Base-by-base conservation (phyloP, 2,888 invertebrate species). In the Drosophila acutilabella region DNA sequence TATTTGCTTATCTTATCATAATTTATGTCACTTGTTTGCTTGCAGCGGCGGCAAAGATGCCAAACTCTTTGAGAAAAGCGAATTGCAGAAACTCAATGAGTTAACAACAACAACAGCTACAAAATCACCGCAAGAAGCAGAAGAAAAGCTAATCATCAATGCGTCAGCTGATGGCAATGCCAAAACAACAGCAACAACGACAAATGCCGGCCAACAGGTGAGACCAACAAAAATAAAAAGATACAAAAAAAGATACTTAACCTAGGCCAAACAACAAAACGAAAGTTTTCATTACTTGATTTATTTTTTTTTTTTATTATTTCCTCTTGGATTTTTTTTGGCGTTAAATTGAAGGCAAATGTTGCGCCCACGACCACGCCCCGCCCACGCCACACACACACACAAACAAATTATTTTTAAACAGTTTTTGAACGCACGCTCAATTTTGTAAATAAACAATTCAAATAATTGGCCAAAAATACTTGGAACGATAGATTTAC, bases 11-110 rank as follows among this genome's bases (percentile, higher is more conserved):
- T 36, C 13, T 36, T 44, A 42, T 26, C n/a, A 10, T n/a, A n/a
- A 10, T 14, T 36, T 26, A 40, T 65, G 20, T 42, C 11, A 36
- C 11, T 36, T 42, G 23, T 40, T 30, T 44, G 10, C 53, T 61
- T 85, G 48, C 54, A 87, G 86, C 67, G 83, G 86, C 67, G 89
- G 83, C 78, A 88, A 88, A 73, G 89, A 85, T 75, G 86, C 88
- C 57, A 84, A 78, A 64, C 66, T 89, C 14, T 83, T 83, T 67
- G 88, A 87, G 4, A 87, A 75, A 64, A 50, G 54, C 16, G 89
- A 89, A 71, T 14, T 84, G 75, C 83, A 61, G 38, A 87, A 89
- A 67, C 81, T 89, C 26, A 87, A 68, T 41, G 79, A 71, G 14
- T 60, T 65, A 33, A 45, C 71, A 36, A 18, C 71, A 57, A 10